phyloP scores from a whole-genome alignment of 2,797 vertebrate genomes.

The Prunella strophiata region DNA sequence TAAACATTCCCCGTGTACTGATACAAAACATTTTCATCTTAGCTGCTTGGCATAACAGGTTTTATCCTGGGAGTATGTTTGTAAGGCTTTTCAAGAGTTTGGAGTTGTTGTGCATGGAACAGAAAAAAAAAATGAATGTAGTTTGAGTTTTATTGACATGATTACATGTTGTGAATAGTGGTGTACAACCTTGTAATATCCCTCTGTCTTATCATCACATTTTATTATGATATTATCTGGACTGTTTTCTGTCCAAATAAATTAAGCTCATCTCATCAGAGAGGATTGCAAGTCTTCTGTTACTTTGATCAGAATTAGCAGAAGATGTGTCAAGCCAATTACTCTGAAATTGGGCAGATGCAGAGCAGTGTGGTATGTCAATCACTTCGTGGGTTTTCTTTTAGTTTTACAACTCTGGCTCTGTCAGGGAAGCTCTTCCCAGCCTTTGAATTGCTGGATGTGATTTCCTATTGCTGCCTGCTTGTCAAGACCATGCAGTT shows the following conservation, averaged over 20 bases:
- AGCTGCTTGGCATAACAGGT: background rate
- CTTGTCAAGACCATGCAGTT: background rate
- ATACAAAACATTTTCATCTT: background rate
- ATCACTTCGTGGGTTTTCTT: background rate
- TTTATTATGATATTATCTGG: background rate
- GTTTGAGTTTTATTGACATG: background rate
- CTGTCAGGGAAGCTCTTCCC: background rate
- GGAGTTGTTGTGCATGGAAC: background rate
- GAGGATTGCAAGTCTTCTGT: background rate
- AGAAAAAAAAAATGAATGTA: background rate
- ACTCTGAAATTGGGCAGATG: background rate
- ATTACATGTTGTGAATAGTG: background rate
- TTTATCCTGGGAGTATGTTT: background rate
- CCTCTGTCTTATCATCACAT: background rate
- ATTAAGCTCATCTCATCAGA: background rate
- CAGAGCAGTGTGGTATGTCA: background rate
- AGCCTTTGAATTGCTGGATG: background rate
- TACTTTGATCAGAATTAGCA: conserved; percentile 29
- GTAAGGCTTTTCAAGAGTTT: background rate
- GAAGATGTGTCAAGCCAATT: background rate
- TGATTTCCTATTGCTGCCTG: background rate
- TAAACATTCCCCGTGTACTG: background rate
- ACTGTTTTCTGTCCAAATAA: background rate
- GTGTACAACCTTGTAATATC: background rate
- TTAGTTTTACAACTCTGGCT: background rate